These are phyloP conservation scores for Ochotona princeps DNA, from an alignment of 2,113 vertebrate genomes.

Conservation along the genomic window DNA sequence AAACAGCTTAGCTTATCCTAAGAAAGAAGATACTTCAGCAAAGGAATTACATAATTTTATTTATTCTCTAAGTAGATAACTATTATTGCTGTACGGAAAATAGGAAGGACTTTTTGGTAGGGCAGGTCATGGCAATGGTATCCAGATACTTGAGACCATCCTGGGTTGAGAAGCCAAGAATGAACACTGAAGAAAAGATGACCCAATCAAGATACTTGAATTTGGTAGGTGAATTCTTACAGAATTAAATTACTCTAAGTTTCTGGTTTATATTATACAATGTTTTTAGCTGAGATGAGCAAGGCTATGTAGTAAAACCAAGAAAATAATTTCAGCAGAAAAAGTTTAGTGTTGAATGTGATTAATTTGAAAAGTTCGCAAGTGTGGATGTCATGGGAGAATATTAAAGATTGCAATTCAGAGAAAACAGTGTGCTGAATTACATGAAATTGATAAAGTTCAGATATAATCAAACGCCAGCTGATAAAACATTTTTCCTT, in stretches of 20 bases:
- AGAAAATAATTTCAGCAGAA: not conserved
- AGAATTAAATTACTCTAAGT: not conserved
- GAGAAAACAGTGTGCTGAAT: not conserved
- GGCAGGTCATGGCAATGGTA: not conserved
- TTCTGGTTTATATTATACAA: not conserved
- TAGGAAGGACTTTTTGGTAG: not conserved
- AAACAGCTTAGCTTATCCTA: not conserved
- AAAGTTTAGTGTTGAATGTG: not conserved
- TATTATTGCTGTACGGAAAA: not conserved
- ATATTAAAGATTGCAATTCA: constrained; percentile 23
- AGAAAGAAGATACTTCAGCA: not conserved
- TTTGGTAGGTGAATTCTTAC: not conserved
- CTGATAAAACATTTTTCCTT: not conserved
- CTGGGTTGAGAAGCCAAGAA: not conserved
- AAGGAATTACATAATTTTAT: not conserved
- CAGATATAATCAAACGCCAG: not conserved
- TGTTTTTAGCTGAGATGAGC: not conserved
- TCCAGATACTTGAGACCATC: not conserved
- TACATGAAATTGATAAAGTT: constrained; percentile 8
- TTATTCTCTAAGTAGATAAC: not conserved
- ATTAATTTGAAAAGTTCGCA: not conserved
- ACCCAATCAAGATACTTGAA: not conserved
- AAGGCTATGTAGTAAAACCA: not conserved
- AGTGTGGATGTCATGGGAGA: not conserved
- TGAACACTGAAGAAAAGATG: not conserved